These are phyloP conservation scores for Onthophagus sagittarius DNA, from an alignment of 2,888 invertebrate species.

Conservation along the genomic window DNA sequence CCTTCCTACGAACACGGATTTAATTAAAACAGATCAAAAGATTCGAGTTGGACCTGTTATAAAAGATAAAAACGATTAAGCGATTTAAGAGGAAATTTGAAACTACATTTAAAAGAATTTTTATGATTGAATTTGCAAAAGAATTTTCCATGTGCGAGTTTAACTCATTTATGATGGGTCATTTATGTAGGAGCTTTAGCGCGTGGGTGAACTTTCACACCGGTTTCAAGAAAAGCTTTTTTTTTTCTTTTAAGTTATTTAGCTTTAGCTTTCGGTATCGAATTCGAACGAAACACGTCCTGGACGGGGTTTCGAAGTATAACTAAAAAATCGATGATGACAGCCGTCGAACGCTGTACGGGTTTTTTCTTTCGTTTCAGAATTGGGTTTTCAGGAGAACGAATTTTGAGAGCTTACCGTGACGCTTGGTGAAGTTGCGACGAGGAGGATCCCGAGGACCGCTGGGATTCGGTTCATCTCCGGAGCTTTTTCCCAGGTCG, in stretches of 20 bases:
- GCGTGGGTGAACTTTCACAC: background rate
- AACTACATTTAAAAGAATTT: background rate
- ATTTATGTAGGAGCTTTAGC: background rate
- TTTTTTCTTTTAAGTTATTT: background rate
- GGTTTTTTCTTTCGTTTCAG: background rate
- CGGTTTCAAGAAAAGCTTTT: background rate
- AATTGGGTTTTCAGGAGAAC: background rate
- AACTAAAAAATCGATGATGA: background rate
- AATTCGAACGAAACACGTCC: background rate
- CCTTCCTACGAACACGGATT: background rate
- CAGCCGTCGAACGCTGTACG: background rate
- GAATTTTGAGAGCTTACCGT: slow-evolving; percentile 49
- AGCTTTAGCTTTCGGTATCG: background rate
- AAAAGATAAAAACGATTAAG: background rate
- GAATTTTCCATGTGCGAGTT: background rate
- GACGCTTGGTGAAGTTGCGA: slow-evolving; percentile 45
- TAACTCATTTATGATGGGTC: background rate
- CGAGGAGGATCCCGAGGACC: slow-evolving; percentile 58
- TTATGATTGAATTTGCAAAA: too few species aligned
- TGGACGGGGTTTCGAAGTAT: background rate
- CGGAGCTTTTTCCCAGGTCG: background rate
- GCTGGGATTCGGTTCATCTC: slow-evolving; percentile 60
- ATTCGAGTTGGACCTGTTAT: background rate
- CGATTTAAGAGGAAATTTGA: background rate
- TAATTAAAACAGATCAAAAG: background rate